Percentiles rank a stretch among this genome's conserved stretches.
These are phyloP conservation scores for Lethrus apterus DNA, from an alignment of 1,140 invertebrate species.

Conservation along the genomic window DNA sequence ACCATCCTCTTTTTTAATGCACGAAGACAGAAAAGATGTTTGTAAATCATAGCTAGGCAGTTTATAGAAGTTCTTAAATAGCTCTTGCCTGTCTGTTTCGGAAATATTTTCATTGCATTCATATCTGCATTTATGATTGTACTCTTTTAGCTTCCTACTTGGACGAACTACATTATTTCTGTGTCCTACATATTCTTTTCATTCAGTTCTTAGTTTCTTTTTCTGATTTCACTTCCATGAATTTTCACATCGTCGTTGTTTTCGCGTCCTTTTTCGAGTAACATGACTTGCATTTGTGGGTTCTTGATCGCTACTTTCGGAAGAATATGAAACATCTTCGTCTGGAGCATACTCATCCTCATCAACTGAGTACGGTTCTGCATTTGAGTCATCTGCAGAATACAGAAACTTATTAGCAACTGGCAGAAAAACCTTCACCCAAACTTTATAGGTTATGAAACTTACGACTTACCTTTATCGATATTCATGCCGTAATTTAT, in stretches of 20 bases:
- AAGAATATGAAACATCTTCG: neutral
- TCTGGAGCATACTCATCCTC: neutral
- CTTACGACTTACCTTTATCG: neutral
- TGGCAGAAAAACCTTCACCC: neutral
- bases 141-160: neutral
- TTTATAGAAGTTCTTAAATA: constrained; percentile 14
- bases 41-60: constrained; percentile 15
- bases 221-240: neutral
- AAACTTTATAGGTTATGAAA: neutral
- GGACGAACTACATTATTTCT: neutral
- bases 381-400: neutral
- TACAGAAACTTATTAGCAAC: neutral
- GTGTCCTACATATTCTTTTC: constrained; percentile 3
- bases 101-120: constrained; percentile 7
- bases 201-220: constrained; percentile 12
- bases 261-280: neutral
- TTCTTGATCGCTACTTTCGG: neutral
- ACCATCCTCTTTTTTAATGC: constrained; percentile 5
- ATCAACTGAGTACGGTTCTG: constrained; percentile 1
- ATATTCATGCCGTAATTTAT: neutral
- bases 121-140: constrained; percentile 13
- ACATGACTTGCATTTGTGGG: neutral
- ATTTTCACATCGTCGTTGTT: constrained; percentile 2
- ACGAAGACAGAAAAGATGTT: neutral
- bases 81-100: neutral